Evolutionary conservation across 1,140 invertebrate genomes (phyloP).

Genomic region (Lethrus apterus): DNA sequence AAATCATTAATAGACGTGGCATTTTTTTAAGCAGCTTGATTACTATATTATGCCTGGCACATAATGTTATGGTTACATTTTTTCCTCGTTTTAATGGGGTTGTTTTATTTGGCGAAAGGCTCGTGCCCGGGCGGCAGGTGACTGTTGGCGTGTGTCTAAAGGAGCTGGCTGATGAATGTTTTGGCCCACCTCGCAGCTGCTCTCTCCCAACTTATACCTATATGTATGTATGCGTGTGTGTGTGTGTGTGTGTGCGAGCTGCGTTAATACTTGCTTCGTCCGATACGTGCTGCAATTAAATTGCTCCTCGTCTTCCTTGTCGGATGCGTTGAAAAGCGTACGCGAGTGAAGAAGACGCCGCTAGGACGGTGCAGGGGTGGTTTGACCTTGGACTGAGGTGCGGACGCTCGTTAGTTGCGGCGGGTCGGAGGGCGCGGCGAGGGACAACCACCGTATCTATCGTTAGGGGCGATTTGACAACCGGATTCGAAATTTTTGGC

Average conservation of each 20-base stretch:
- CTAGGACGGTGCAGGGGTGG: constrained; percentile 3
- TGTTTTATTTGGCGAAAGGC: constrained; percentile 13
- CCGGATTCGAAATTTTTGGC: constrained; percentile 9
- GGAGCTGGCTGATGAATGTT: constrained; percentile 8
- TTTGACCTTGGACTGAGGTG: constrained; percentile 11
- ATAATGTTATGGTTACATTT: no score
- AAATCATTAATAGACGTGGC: no score
- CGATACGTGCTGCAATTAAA: constrained; percentile 10
- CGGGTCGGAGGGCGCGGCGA: constrained; percentile 9
- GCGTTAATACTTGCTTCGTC: constrained; percentile 10
- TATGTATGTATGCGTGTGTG: no score
- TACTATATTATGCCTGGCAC: no score
- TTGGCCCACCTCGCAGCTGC: constrained; percentile 10
- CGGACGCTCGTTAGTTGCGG: constrained; percentile 7
- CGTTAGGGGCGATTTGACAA: neutral
- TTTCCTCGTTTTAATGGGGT: constrained; percentile 11
- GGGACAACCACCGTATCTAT: neutral
- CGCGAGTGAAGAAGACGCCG: constrained; percentile 1
- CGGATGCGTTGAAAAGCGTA: constrained; percentile 1
- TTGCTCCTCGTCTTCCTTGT: neutral
- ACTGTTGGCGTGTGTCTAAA: constrained; percentile 13
- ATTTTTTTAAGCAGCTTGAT: no score
- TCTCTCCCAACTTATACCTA: no score
- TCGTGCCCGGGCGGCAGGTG: constrained; percentile 13
- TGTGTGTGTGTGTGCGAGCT: no score